phyloP scores from a whole-genome alignment of 2,113 vertebrate species.

The Pseudonaja textilis region DNA sequence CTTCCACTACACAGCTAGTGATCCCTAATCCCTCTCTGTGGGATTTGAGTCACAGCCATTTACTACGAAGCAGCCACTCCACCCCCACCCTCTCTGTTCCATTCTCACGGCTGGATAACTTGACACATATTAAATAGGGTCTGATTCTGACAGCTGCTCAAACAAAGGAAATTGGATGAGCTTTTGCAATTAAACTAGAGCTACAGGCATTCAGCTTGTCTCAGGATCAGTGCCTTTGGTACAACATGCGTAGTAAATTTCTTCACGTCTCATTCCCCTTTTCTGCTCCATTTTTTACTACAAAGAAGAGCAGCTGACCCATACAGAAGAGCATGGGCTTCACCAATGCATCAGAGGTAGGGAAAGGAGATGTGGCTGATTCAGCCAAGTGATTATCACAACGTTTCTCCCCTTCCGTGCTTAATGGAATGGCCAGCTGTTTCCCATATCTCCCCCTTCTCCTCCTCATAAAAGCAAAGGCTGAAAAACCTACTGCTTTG shows the following conservation, averaged over 20 bases:
- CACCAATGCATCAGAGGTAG: conserved; percentile 12
- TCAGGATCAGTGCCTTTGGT: conserved; percentile 27
- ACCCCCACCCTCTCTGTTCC: background rate
- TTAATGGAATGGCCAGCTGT: conserved; percentile 48
- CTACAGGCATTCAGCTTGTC: conserved; percentile 15
- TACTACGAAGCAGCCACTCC: conserved; percentile 28
- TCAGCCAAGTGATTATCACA: conserved; percentile 43
- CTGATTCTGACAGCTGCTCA: conserved; percentile 35
- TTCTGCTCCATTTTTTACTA: conserved; percentile 13
- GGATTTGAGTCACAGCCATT: conserved; percentile 42
- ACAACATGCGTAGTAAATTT: conserved; percentile 38
- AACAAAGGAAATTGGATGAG: conserved; percentile 1
- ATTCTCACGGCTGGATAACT: background rate
- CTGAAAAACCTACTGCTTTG: conserved; percentile 32
- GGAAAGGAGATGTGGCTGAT: conserved; percentile 36
- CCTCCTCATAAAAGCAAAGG: conserved; percentile 47
- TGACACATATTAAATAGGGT: conserved; percentile 23
- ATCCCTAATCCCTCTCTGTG: conserved; percentile 53
- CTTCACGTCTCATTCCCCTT: conserved; percentile 41
- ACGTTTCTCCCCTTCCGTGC: conserved; percentile 49
- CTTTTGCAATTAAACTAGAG: conserved; percentile 28
- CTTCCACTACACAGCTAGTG: conserved; percentile 38
- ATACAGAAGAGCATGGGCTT: conserved; percentile 45
- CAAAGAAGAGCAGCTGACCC: conserved; percentile 44
- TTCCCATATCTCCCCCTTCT: conserved; percentile 27